phyloP scores from a whole-genome alignment of 2,797 vertebrate genomes.

The Chelidonichthys spinosus region DNA sequence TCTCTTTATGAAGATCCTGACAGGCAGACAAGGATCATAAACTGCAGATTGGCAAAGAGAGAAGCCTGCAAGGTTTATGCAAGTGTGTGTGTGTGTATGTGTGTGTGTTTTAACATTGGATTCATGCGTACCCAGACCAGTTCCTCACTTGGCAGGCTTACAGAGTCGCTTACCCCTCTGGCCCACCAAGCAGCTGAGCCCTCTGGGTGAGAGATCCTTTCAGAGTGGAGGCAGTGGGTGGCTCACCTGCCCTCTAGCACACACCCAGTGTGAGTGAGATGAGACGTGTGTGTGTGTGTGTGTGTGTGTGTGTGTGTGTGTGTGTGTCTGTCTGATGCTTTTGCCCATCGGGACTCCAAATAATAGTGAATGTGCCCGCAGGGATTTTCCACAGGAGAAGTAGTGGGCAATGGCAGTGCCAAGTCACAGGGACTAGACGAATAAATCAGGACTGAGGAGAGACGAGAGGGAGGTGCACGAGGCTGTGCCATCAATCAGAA shows the following conservation, averaged over 20 bases:
- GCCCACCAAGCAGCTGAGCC: slow-evolving; percentile 82
- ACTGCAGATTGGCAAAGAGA: slow-evolving; percentile 62
- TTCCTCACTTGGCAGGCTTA: slow-evolving; percentile 76
- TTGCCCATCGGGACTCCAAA: slow-evolving; percentile 72
- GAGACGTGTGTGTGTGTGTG: slow-evolving; percentile 49
- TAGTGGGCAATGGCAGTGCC: slow-evolving; percentile 78
- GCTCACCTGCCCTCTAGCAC: slow-evolving; percentile 81
- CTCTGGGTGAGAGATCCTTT: slow-evolving; percentile 78
- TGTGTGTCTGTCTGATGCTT: slow-evolving; percentile 74
- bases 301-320: slow-evolving; percentile 42
- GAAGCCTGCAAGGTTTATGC: slow-evolving; percentile 43
- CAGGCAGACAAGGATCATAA: slow-evolving; percentile 76
- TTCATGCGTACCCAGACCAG: slow-evolving; percentile 64
- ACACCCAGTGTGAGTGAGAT: slow-evolving; percentile 72
- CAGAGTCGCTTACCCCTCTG: slow-evolving; percentile 79
- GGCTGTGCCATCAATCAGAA: slow-evolving; percentile 80
- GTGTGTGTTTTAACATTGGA: slow-evolving; percentile 43
- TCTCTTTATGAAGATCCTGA: slow-evolving; percentile 74
- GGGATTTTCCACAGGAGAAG: slow-evolving; percentile 77
- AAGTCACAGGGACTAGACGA: slow-evolving; percentile 81
- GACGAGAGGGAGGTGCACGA: slow-evolving; percentile 67
- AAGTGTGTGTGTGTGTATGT: slow-evolving; percentile 14
- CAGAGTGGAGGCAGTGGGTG: slow-evolving; percentile 75
- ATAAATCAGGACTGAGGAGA: slow-evolving; percentile 79
- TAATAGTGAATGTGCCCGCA: slow-evolving; percentile 79